A percentile compares a stretch with the other conserved stretches of the same genome.
These are phyloP conservation scores for Anthopleura sola DNA, from an alignment of 64 coral and sea anemone genomes.

Conservation along the genomic window DNA sequence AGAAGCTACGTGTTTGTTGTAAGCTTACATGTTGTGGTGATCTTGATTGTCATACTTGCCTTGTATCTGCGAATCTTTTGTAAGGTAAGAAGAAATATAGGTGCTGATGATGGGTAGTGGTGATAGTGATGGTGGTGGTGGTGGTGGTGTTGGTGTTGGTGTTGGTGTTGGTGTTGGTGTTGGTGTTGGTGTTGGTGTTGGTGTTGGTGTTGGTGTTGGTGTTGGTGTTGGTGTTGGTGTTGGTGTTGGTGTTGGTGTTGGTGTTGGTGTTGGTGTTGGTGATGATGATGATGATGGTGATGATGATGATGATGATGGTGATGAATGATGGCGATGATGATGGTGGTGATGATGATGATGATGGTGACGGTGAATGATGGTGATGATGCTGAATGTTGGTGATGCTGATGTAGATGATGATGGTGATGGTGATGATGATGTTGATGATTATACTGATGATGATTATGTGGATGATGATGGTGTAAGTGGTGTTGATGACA, in stretches of 20 bases:
- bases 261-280: background rate
- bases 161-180: background rate
- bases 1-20: background rate
- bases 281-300: background rate
- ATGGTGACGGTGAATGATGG: background rate
- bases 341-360: background rate
- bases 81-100: slow-evolving; percentile 3
- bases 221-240: background rate
- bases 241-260: background rate
- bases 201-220: background rate
- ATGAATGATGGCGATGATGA: background rate
- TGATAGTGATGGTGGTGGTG: background rate
- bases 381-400: background rate
- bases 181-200: background rate
- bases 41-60: background rate
- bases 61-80: background rate
- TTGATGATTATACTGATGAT: background rate
- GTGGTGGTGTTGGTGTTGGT: background rate
- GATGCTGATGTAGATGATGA: background rate
- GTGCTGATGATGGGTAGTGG: background rate
- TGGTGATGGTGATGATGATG: background rate
- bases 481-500: background rate
- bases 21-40: background rate
- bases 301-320: background rate
- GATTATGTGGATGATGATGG: background rate